phyloP scores from a whole-genome alignment of 2,888 invertebrate genomes.

The Desoria tigrina region DNA sequence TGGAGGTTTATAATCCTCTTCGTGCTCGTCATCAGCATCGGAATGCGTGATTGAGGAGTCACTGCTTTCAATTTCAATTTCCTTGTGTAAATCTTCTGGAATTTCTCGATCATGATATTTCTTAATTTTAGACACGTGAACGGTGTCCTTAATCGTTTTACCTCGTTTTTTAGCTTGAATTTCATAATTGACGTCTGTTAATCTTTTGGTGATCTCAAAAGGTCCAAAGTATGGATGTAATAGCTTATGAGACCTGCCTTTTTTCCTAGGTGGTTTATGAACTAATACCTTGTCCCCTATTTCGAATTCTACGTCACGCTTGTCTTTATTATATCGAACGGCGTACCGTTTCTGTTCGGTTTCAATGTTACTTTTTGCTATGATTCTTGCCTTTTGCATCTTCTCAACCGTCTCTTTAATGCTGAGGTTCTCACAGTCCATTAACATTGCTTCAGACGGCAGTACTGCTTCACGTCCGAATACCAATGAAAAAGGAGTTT shows the following conservation, averaged over 20 bases:
- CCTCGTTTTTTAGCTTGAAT: background rate
- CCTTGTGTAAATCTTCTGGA: too few relatives aligned
- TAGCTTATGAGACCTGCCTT: background rate
- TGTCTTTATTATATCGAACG: background rate
- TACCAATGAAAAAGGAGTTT: conserved; percentile 1
- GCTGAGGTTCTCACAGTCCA: background rate
- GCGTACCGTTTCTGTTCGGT: background rate
- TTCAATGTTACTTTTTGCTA: conserved; percentile 1
- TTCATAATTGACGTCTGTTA: background rate
- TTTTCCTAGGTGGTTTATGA: background rate
- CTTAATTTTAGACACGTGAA: background rate
- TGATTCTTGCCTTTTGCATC: background rate
- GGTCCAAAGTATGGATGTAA: background rate
- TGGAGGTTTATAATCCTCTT: too few relatives aligned
- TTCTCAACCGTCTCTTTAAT: background rate
- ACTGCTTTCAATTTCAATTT: too few relatives aligned
- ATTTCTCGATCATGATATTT: background rate
- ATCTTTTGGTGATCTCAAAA: background rate
- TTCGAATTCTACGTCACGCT: background rate
- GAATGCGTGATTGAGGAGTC: too few relatives aligned
- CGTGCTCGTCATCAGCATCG: too few relatives aligned
- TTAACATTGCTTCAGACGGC: background rate
- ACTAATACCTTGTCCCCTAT: background rate
- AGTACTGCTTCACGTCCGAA: background rate
- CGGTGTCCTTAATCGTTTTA: background rate